phyloP scores from a whole-genome alignment of 2,888 invertebrate species.

The Masnerella sp. region DNA sequence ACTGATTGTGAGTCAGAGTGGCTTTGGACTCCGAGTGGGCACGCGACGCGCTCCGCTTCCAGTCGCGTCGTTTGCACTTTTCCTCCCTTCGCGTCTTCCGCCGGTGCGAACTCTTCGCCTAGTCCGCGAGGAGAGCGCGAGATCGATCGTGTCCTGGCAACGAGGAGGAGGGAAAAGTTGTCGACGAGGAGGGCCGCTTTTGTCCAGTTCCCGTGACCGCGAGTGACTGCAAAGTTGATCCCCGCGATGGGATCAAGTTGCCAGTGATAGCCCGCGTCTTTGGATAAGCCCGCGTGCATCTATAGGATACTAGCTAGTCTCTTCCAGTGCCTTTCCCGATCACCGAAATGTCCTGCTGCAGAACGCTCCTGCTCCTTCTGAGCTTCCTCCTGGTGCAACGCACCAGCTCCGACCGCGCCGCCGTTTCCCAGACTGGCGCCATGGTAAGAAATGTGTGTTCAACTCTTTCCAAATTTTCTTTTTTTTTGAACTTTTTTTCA shows the following conservation, averaged over 20 bases:
- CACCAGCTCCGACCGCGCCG: slow-evolving; percentile 56
- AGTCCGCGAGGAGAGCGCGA: slow-evolving; percentile 23
- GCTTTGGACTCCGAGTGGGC: slow-evolving; percentile 71
- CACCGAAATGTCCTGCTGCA: slow-evolving; percentile 36
- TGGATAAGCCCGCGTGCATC: too few species aligned
- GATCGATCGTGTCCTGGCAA: slow-evolving; percentile 75
- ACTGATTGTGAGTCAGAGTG: slow-evolving; percentile 76
- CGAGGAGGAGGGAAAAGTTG: slow-evolving; percentile 58
- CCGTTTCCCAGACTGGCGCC: slow-evolving; percentile 68
- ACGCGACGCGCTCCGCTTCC: slow-evolving; percentile 57
- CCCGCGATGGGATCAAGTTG: slow-evolving; percentile 47
- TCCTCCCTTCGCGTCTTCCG: slow-evolving; percentile 47
- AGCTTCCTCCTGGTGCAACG: slow-evolving; percentile 53
- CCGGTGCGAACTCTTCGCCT: slow-evolving; percentile 18
- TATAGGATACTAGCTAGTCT: too few species aligned
- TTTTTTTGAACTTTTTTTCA: slow-evolving; percentile 3
- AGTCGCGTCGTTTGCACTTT: slow-evolving; percentile 57
- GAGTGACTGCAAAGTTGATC: slow-evolving; percentile 44
- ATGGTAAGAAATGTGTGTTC: slow-evolving; percentile 68
- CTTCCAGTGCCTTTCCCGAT: too few species aligned
- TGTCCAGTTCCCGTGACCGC: background rate
- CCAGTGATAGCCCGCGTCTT: slow-evolving; percentile 39
- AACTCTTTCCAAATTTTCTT: slow-evolving; percentile 5
- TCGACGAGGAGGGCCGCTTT: slow-evolving; percentile 1
- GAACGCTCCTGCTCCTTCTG: slow-evolving; percentile 30